Evolutionary conservation across 53 echinoderm and acorn worm species (phyloP).

Genomic region (Echinarachnius parma): DNA sequence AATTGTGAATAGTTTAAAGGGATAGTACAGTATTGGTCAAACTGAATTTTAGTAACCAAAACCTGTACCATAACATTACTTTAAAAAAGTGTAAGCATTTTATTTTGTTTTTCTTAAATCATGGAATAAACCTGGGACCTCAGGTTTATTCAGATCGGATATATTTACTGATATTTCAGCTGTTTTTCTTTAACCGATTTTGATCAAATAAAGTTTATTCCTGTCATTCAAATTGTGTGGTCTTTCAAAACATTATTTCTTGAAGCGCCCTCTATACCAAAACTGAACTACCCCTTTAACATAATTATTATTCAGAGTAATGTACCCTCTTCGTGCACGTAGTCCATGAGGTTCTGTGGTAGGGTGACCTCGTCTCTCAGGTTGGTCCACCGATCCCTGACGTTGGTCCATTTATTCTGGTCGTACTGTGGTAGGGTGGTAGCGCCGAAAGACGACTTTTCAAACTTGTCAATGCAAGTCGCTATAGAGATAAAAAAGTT

Average conservation of each 20-base stretch:
- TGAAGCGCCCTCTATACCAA: no score
- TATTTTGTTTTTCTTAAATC: no score
- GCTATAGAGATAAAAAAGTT: neutral
- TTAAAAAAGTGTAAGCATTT: no score
- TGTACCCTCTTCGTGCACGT: neutral
- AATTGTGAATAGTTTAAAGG: no score
- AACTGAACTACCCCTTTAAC: no score
- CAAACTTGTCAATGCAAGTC: conserved; percentile 27
- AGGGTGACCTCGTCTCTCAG: conserved; percentile 2
- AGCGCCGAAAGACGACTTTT: neutral
- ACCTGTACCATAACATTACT: no score
- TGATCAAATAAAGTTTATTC: neutral
- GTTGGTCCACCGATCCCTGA: conserved; percentile 10
- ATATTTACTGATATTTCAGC: no score
- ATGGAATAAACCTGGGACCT: no score
- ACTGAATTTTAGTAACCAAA: no score
- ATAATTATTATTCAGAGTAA: neutral
- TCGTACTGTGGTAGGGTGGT: conserved; percentile 11
- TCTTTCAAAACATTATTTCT: no score
- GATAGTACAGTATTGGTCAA: no score
- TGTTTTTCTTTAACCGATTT: neutral
- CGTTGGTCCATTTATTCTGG: conserved; percentile 1
- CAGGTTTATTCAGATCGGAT: no score
- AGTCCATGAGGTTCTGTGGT: conserved; percentile 32
- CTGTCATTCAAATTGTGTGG: neutral